Evolutionary conservation across 1,140 invertebrate species (phyloP).

Genomic region (Cydia fagiglandana): DNA sequence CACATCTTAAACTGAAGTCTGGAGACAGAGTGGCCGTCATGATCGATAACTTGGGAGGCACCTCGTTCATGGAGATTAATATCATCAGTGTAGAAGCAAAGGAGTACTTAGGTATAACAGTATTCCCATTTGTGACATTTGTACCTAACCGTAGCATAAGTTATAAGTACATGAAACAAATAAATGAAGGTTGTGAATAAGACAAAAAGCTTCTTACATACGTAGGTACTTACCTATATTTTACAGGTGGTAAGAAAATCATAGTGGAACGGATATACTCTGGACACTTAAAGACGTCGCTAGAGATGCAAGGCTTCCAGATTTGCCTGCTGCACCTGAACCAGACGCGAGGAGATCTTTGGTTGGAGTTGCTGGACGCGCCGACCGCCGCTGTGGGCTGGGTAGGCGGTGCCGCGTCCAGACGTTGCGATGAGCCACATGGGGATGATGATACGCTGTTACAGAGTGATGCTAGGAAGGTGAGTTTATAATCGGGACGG

Average conservation of each 20-base stretch:
- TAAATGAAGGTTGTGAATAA: background rate
- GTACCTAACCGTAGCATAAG: too few relatives aligned
- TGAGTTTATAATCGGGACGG: constrained; percentile 32
- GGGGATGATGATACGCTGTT: constrained; percentile 51
- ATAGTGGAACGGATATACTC: constrained; percentile 83
- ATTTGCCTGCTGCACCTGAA: constrained; percentile 84
- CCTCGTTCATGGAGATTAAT: constrained; percentile 88
- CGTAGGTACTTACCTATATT: background rate
- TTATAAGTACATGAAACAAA: background rate
- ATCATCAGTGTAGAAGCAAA: constrained; percentile 86
- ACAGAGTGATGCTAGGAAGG: constrained; percentile 51
- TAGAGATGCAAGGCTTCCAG: constrained; percentile 90
- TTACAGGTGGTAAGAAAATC: constrained; percentile 80
- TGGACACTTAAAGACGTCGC: constrained; percentile 88
- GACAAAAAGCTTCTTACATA: too few relatives aligned
- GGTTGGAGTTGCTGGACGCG: constrained; percentile 81
- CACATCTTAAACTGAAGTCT: constrained; percentile 75
- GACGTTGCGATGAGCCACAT: constrained; percentile 39
- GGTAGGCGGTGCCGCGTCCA: constrained; percentile 73
- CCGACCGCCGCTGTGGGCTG: constrained; percentile 81
- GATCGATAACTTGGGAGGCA: constrained; percentile 90
- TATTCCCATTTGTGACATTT: background rate
- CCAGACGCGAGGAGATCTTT: constrained; percentile 65
- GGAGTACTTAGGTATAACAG: constrained; percentile 79
- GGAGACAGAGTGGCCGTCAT: constrained; percentile 83